These are phyloP conservation scores for Solen grandis DNA, from an alignment of 1,140 invertebrate genomes.

Conservation along the genomic window DNA sequence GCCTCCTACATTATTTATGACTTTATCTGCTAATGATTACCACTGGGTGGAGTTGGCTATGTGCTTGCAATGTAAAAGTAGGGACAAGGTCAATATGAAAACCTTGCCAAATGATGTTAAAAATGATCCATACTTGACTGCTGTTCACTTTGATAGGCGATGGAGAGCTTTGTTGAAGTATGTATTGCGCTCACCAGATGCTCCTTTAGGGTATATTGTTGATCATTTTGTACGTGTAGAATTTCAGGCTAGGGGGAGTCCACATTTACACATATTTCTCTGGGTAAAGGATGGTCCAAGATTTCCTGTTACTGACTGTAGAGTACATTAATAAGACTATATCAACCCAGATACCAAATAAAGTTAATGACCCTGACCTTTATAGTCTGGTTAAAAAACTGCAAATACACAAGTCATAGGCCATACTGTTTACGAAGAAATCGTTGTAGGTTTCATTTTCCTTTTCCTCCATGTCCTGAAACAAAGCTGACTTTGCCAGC, in stretches of 20 bases:
- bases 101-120: not conserved
- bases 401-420: slow-evolving; percentile 39
- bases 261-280: slow-evolving; percentile 80
- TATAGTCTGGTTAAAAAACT: slow-evolving; percentile 31
- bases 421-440: slow-evolving; percentile 12
- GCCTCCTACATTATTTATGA: no score
- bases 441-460: slow-evolving; percentile 45
- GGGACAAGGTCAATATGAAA: no score
- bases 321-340: slow-evolving; percentile 30
- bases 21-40: no score
- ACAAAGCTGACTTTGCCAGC: not conserved
- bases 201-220: slow-evolving; percentile 56
- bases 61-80: no score
- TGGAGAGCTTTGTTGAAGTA: slow-evolving; percentile 56
- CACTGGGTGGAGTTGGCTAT: no score
- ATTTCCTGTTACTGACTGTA: not conserved
- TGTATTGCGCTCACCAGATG: slow-evolving; percentile 29
- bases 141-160: slow-evolving; percentile 28
- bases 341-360: slow-evolving; percentile 13
- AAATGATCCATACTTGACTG: slow-evolving; percentile 16
- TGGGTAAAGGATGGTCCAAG: slow-evolving; percentile 77
- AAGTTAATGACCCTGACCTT: slow-evolving; percentile 3
- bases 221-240: slow-evolving; percentile 76
- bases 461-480: not conserved
- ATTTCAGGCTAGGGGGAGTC: slow-evolving; percentile 80